Conservation (phyloP, 2,113 vertebrate genomes). For the Lonchura striata region DNA sequence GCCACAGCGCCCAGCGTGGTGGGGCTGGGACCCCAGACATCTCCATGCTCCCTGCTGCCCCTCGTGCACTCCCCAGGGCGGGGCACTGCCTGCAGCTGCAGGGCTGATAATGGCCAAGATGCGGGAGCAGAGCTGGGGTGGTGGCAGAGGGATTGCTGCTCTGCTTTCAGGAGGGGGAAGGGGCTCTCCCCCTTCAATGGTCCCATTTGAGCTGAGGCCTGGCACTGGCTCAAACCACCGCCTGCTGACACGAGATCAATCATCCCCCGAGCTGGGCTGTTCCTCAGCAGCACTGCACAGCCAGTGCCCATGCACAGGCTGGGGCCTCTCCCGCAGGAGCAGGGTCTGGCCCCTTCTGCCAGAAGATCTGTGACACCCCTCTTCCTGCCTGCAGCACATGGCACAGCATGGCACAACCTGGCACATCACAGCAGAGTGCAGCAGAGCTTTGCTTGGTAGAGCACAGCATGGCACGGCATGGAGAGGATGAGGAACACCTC, state of each 20-base stretch:
- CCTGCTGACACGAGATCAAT: conserved; percentile 57
- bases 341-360: not conserved
- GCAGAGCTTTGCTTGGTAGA: not conserved
- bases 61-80: rapidly evolving
- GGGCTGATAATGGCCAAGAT: not conserved
- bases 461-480: not conserved
- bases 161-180: conserved; percentile 30
- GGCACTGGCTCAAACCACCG: conserved; percentile 55
- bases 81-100: rapidly evolving
- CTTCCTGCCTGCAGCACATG: not conserved
- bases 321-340: not conserved
- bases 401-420: rapidly evolving
- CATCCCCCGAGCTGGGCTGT: not conserved
- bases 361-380: rapidly evolving
- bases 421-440: not conserved
- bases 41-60: rapidly evolving
- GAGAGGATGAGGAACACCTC: not conserved
- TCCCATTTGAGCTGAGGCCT: conserved; percentile 49
- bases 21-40: not conserved
- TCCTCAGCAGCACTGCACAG: not conserved
- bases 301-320: not conserved
- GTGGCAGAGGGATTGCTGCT: not conserved
- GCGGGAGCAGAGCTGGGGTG: not conserved
- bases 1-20: not conserved
- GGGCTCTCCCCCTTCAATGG: conserved; percentile 57